These are phyloP conservation scores for Enteromius treurensis DNA, from an alignment of 2,797 vertebrate species.

Conservation along the genomic window DNA sequence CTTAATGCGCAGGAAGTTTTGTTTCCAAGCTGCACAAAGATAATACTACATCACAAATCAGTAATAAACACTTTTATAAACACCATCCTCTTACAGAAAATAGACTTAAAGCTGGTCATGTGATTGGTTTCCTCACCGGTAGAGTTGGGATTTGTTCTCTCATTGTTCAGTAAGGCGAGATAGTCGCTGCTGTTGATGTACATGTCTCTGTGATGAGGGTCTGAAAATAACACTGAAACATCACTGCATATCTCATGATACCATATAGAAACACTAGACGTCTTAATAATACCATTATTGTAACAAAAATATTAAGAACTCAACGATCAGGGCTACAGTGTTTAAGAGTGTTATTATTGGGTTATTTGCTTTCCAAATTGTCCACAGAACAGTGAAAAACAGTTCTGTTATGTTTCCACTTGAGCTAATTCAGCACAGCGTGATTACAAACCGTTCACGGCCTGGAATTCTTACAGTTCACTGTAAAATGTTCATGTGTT, in stretches of 20 bases:
- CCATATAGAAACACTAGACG: neutral
- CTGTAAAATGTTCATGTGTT: too few species aligned
- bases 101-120: too few species aligned
- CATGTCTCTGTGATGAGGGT: conserved; percentile 88
- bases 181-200: conserved; percentile 89
- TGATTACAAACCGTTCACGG: too few species aligned
- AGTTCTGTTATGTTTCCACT: neutral
- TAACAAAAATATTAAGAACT: neutral
- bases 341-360: neutral
- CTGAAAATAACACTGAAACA: conserved; percentile 65
- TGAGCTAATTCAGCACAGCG: neutral
- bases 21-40: conserved; percentile 82
- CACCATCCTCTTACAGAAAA: too few species aligned
- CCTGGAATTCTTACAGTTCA: too few species aligned
- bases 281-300: neutral
- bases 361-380: too few species aligned
- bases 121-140: conserved; percentile 75
- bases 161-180: conserved; percentile 86
- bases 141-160: conserved; percentile 83
- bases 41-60: neutral
- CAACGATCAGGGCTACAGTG: neutral
- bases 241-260: neutral
- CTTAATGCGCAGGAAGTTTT: conserved; percentile 86
- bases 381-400: too few species aligned
- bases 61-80: neutral